Conservation (phyloP, 1,140 invertebrate genomes). For the Subanguina moxae region DNA sequence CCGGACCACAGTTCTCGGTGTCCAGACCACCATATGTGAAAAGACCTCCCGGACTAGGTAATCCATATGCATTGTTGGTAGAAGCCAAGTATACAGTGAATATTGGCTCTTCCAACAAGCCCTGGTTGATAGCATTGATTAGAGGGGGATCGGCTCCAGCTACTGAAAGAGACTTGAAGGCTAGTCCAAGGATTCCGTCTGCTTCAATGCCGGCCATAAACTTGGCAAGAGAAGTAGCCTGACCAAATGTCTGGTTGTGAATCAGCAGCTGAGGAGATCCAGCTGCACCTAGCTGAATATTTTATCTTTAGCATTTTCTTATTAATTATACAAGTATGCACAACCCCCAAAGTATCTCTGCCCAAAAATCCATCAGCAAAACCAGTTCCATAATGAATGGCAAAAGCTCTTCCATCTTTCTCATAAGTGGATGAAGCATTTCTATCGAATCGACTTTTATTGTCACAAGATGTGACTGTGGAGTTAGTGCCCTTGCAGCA, state of each 20-base stretch:
- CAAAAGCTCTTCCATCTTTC: constrained; percentile 31
- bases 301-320: constrained; percentile 5
- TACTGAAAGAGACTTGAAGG: constrained; percentile 22
- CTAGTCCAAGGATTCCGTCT: constrained; percentile 33
- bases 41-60: constrained; percentile 1
- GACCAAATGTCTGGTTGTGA: constrained; percentile 24
- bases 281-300: constrained; percentile 11
- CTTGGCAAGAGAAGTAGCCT: constrained; percentile 18
- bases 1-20: constrained; percentile 25
- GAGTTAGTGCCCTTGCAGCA: not conserved
- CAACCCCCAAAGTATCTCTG: constrained; percentile 26
- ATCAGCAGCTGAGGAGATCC: constrained; percentile 17
- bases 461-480: not conserved
- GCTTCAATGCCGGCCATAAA: constrained; percentile 8
- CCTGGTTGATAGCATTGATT: constrained; percentile 30
- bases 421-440: constrained; percentile 35
- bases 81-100: constrained; percentile 8
- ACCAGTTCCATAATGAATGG: constrained; percentile 44
- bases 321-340: not conserved
- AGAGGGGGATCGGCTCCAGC: constrained; percentile 24
- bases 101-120: constrained; percentile 9
- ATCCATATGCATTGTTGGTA: not conserved
- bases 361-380: constrained; percentile 37
- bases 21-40: constrained; percentile 19
- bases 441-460: not conserved